phyloP scores from a whole-genome alignment of 2,888 invertebrate genomes.

The Iselma pallidipennis region DNA sequence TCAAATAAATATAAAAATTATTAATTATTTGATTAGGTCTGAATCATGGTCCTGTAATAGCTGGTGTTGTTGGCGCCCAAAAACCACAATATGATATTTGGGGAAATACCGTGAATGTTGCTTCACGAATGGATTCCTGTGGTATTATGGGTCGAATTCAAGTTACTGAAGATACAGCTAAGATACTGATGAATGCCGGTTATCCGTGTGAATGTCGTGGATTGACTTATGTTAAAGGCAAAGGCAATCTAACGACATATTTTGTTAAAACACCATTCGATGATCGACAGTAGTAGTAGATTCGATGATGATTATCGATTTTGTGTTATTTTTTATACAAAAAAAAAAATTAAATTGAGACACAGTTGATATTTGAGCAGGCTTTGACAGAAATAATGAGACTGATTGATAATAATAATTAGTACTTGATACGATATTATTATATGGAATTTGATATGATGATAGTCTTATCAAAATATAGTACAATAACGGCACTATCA shows the following conservation, averaged over 20 bases:
- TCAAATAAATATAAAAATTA: too few species aligned
- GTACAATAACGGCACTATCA: neutral
- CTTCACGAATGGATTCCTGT: slow-evolving; percentile 96
- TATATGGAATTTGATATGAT: neutral
- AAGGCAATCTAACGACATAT: slow-evolving; percentile 87
- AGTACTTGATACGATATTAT: neutral
- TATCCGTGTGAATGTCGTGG: slow-evolving; percentile 91
- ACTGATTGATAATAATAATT: neutral
- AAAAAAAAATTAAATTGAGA: too few species aligned
- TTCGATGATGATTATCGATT: too few species aligned
- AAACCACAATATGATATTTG: slow-evolving; percentile 99
- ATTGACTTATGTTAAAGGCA: slow-evolving; percentile 93
- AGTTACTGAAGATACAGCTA: slow-evolving; percentile 81
- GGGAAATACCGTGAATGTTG: slow-evolving; percentile 98
- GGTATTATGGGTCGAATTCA: slow-evolving; percentile 87
- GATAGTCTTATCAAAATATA: neutral
- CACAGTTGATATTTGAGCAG: too few species aligned
- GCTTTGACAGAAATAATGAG: neutral
- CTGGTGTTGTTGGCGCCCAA: slow-evolving; percentile 95
- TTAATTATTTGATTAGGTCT: too few species aligned
- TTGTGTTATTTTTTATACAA: too few species aligned
- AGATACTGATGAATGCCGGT: slow-evolving; percentile 81
- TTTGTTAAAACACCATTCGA: slow-evolving; percentile 86
- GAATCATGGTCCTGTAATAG: slow-evolving; percentile 90
- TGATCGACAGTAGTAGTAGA: slow-evolving; percentile 45